phyloP scores from a whole-genome alignment of 2,113 vertebrate species.

The Tragelaphus imberbis region DNA sequence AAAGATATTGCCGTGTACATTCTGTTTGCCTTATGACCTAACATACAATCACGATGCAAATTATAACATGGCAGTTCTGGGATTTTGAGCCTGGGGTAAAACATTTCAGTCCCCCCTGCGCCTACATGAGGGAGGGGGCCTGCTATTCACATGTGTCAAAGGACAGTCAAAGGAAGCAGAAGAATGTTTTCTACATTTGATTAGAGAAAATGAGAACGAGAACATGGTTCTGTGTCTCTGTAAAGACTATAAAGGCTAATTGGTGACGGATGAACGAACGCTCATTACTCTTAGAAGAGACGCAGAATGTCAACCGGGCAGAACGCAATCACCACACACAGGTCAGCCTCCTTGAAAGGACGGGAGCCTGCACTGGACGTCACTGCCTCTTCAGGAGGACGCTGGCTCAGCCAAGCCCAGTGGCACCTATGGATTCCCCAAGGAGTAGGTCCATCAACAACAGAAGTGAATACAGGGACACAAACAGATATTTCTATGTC shows the following conservation, averaged over 20 bases:
- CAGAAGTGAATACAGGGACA: background rate
- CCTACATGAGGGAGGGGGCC: too few relatives aligned
- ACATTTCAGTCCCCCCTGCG: background rate
- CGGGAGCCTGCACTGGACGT: rapidly evolving
- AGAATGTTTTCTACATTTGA: background rate
- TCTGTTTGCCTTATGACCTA: background rate
- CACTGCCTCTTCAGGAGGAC: rapidly evolving
- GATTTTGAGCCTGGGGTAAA: background rate
- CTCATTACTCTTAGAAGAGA: background rate
- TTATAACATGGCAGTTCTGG: background rate
- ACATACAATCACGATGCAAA: background rate
- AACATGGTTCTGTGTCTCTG: background rate
- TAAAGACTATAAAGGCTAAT: background rate
- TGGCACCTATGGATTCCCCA: rapidly evolving
- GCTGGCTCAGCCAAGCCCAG: background rate
- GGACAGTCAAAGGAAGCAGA: background rate
- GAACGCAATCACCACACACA: background rate
- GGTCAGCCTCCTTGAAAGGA: background rate
- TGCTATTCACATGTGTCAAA: background rate
- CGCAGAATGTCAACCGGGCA: background rate
- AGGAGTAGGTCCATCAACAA: background rate
- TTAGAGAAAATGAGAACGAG: background rate
- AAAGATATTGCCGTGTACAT: background rate
- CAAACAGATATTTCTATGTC: background rate
- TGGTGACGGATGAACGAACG: background rate